These are phyloP conservation scores for Albula glossodonta DNA, from an alignment of 2,113 vertebrate species.

Conservation along the genomic window DNA sequence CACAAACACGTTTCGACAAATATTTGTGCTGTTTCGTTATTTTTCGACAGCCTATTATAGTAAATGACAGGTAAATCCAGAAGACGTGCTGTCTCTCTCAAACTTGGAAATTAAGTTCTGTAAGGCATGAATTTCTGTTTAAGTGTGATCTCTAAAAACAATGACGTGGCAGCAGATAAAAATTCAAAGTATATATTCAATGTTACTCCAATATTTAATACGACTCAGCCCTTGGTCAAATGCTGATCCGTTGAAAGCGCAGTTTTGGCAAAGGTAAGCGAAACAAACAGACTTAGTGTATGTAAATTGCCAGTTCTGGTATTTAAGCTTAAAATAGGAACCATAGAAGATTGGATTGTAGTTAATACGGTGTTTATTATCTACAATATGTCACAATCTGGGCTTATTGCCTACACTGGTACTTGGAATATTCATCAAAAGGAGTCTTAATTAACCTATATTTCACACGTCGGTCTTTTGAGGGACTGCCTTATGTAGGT, in stretches of 20 bases:
- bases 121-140: background rate
- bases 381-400: conserved; percentile 63
- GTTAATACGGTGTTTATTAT: conserved; percentile 62
- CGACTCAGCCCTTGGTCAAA: conserved; percentile 11
- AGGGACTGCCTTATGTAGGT: no score
- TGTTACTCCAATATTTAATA: conserved; percentile 5
- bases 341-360: conserved; percentile 64
- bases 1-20: background rate
- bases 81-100: background rate
- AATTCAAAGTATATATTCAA: background rate
- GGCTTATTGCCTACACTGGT: conserved; percentile 55
- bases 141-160: background rate
- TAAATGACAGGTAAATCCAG: background rate
- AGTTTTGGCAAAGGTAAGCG: conserved; percentile 48
- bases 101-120: background rate
- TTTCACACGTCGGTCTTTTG: conserved; percentile 39
- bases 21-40: background rate
- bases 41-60: background rate
- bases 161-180: background rate
- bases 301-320: conserved; percentile 43
- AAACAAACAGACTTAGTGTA: conserved; percentile 50
- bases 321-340: conserved; percentile 65
- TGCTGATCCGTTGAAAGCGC: conserved; percentile 9
- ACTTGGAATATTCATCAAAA: conserved; percentile 45
- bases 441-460: conserved; percentile 60